These are phyloP conservation scores for Recurvirostra avosetta DNA, from an alignment of 2,113 vertebrate species.

Conservation along the genomic window DNA sequence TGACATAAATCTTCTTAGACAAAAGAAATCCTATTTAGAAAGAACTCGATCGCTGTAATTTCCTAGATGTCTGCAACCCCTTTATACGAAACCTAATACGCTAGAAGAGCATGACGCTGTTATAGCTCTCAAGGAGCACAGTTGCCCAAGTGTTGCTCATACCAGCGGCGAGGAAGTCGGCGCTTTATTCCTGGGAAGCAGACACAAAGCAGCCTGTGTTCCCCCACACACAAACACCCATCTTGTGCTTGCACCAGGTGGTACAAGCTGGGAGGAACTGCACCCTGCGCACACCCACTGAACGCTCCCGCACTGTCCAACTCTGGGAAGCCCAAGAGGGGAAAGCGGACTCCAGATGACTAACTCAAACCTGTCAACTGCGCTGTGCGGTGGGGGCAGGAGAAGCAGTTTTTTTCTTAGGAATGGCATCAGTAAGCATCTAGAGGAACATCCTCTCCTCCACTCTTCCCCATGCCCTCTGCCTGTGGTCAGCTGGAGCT, in stretches of 20 bases:
- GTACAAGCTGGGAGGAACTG: neutral
- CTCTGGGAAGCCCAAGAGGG: neutral
- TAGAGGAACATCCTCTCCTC: neutral
- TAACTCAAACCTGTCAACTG: neutral
- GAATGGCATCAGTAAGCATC: neutral
- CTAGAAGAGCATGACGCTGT: neutral
- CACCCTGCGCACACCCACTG: neutral
- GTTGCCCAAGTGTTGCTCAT: neutral
- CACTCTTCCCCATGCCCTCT: neutral
- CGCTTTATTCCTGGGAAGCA: neutral
- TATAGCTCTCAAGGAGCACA: neutral
- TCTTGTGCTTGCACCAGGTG: neutral
- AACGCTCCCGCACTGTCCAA: accelerated
- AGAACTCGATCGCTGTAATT: neutral
- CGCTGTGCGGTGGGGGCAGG: neutral
- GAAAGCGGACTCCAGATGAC: neutral
- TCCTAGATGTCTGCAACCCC: neutral
- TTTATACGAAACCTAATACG: neutral
- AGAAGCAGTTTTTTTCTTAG: neutral
- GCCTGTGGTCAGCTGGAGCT: neutral
- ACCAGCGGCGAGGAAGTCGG: neutral
- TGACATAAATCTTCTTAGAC: neutral
- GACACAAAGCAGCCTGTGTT: neutral
- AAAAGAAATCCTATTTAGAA: slow-evolving; percentile 1
- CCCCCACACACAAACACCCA: neutral